Base-by-base conservation (phyloP, 92 coral and sea anemone genomes). In the Epizoanthus ramosus region DNA sequence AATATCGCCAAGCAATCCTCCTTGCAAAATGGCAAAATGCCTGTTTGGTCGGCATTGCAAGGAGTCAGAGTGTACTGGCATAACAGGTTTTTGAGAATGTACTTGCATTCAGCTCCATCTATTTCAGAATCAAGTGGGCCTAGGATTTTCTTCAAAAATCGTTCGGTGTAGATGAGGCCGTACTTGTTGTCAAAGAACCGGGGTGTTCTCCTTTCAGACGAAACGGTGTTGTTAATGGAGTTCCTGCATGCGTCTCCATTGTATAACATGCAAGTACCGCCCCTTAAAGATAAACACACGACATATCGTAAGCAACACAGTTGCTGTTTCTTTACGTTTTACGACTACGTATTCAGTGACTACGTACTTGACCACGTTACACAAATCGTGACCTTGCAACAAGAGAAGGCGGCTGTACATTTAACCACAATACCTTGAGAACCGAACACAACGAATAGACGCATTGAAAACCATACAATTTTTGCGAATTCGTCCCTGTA, bases 11-110 rank as follows among this genome's bases (percentile, higher is more conserved):
- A 71, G 23, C 99, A 97, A 74, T 97, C 99, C 45, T 89, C 92
- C 22, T 86, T 83, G 22, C 99, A 97, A 52, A 94, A 94, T 1
- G 91, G 91, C 1, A 87, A 73, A 5, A 83, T 35, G n/a, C 23
- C 41, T 0, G 85, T 79, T 61, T 87, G 89, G 41, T 97, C 98
- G 5, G 80, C 64, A 15, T 73, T 74, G 70, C 99, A 97, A 0
- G 99, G 99, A 0, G 93, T 91, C 21, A 94, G 63, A 1, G 94
- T 94, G 57, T 97, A 97, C 2, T 97, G 99, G 41, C 99, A 97
- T 45, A 97, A 57, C 87, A 97, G 43, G 67, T 86, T 92, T 4
- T 77, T 21, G 56, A 97, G 45, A 28, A 89, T 83, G 69, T 84
- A 74, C n/a, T 59, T 74, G 74, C 99, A 97, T 50, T 77, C 53